Evolutionary conservation across 2,113 vertebrate genomes (phyloP).

Genomic region (Struthidea cinerea): DNA sequence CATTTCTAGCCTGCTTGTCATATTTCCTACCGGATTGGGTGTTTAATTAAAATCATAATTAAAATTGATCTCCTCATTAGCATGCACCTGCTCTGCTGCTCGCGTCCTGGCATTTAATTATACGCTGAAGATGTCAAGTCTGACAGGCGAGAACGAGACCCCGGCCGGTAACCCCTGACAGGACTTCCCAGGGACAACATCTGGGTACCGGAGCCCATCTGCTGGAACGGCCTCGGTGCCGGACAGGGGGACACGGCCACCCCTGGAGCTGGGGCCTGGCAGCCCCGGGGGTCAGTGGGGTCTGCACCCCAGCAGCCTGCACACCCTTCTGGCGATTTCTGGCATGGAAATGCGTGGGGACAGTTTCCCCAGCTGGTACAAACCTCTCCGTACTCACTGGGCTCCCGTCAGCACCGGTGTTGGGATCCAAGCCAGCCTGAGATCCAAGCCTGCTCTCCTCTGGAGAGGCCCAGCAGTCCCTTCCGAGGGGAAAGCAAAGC

Average conservation of each 20-base stretch:
- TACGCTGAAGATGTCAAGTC: constrained; percentile 74
- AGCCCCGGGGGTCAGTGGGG: not conserved
- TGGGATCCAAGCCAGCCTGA: not conserved
- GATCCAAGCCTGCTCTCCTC: not conserved
- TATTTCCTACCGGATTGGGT: constrained; percentile 82
- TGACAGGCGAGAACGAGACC: constrained; percentile 76
- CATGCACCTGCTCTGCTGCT: constrained; percentile 85
- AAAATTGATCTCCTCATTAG: constrained; percentile 90
- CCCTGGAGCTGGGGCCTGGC: not conserved
- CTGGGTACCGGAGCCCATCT: constrained; percentile 35
- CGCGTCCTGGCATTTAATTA: constrained; percentile 74
- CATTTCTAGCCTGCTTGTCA: constrained; percentile 74
- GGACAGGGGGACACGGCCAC: not conserved
- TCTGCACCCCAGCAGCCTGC: not conserved
- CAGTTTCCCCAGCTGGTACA: not conserved
- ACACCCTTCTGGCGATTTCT: not conserved
- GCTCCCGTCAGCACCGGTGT: not conserved
- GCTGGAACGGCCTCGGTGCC: not conserved
- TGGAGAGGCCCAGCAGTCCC: not conserved
- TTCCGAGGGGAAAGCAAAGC: not conserved
- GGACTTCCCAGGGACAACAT: constrained; percentile 25
- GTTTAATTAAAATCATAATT: constrained; percentile 93
- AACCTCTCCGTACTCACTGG: not conserved
- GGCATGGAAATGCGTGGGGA: accelerated
- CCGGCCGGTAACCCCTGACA: constrained; percentile 44